Evolutionary conservation across 1,140 invertebrate species (phyloP), one percentile per base, ranked within the genome.

Genomic region (Magallana angulata): DNA sequence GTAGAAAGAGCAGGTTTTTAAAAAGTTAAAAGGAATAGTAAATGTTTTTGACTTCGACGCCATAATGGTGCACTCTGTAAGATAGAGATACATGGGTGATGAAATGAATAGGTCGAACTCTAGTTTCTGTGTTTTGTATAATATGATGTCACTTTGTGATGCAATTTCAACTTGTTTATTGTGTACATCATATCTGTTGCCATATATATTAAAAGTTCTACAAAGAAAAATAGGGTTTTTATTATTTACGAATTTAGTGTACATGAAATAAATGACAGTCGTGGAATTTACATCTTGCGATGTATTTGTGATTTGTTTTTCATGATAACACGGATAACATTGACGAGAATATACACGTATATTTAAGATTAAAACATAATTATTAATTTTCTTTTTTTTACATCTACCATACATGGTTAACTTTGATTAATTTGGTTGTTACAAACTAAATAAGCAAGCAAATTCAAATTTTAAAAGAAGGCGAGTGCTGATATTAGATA

Each of bases 201-300:
- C 68, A 76, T 76, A 76, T 76, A 76, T 76, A 76, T 76, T 76
- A 76, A 71, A 76, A 76, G 68, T 76, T 76, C 68, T 76, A 76
- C 68, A 76, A 76, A 76, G 68, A 76, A 36, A 76, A 76, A 36
- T 24, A 76, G 14, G 8, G 11, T 8, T 12, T 36, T 76, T 36
- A 12, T 18, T 76, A 14, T 30, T 76, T 12, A 48, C 36, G 36
- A 48, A 48, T 48, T 48, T 2, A 48, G 36, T 48, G 2, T 48
- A 48, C 36, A 48, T 48, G 36, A 48, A 24, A 48, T 48, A 48
- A 5, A 48, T 48, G 36, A 48, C 36, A 48, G 36, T 48, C 36
- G 36, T 48, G 24, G 24, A 24, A 24, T 24, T 24, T 24, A 24
- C 24, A 24, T 24, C 24, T 24, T 24, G 36, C 36, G 36, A 5